Evolutionary conservation across 2,113 vertebrate species (phyloP), one percentile per base, ranked within the genome.

Genomic region (Centropristis striata): DNA sequence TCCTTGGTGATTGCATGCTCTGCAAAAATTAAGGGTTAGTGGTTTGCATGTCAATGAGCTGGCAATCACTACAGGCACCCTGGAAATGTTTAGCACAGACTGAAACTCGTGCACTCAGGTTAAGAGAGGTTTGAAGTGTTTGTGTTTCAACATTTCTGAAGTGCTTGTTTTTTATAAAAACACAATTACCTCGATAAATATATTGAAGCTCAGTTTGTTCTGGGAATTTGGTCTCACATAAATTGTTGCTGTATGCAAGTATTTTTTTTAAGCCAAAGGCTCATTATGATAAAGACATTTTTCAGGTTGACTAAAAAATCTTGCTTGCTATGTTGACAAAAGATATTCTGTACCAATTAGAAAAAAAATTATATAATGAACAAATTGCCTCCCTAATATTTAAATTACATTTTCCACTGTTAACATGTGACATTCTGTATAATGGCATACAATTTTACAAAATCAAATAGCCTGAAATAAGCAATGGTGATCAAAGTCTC

Each of bases 1-100:
- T 57, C 46, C 57, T 37, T 55, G 28, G 53, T 16, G 55, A 79
- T 57, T 47, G 55, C 28, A 63, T 23, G 54, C 32, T 54, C 37
- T 41, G 42, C 25, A 57, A 10, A 55, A 53, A 28, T 51, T 51
- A 39, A 23, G 9, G 1, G 65, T 20, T 20, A 32, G 68, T 36
- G 47, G 64, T 42, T 44, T 50, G 85, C 75, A 72, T 57, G 32
- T 32, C 51, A 78, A 21, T 83, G 41, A 83, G 68, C 27, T 36
- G 64, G 18, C 69, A 75, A 75, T 80, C 85, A 80, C 0, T 8
- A n/a, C 37, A 50, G 66, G 53, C 42, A 16, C 54, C 46, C 46
- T 42, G 59, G 4, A 75, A 78, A 71, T 46, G 51, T 51, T 42
- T 49, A 66, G 44, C 1, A 47, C 1, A 54, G 28, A 20, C 16